A percentile compares a stretch with the other conserved stretches of the same genome.
These are phyloP conservation scores for Trachelus troglodyta DNA, from an alignment of 2,888 invertebrate species.

Conservation along the genomic window DNA sequence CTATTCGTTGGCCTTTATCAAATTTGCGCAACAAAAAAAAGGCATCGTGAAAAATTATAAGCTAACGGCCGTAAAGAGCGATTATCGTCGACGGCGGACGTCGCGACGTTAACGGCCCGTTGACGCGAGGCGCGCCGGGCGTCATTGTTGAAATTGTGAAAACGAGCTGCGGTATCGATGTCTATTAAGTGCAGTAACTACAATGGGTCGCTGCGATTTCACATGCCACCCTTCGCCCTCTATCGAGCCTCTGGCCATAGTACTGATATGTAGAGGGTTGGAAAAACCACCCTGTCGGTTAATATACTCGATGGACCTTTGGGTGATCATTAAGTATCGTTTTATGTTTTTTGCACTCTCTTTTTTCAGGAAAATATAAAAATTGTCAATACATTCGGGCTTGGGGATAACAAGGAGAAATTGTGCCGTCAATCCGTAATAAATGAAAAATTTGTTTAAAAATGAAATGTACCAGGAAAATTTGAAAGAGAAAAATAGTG, in stretches of 20 bases:
- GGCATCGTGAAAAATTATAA: background rate
- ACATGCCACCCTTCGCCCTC: background rate
- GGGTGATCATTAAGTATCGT: background rate
- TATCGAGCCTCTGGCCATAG: background rate
- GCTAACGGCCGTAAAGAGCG: slow-evolving; percentile 23
- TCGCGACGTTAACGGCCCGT: slow-evolving; percentile 27
- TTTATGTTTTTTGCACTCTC: background rate
- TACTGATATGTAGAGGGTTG: background rate
- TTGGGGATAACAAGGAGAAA: too few relatives aligned
- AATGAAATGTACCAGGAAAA: too few relatives aligned
- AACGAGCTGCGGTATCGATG: slow-evolving; percentile 27
- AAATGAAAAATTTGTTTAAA: background rate
- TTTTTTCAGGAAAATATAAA: too few relatives aligned
- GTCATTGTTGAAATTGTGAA: slow-evolving; percentile 24
- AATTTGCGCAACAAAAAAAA: too few relatives aligned
- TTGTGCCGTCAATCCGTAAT: background rate
- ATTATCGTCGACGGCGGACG: slow-evolving; percentile 24
- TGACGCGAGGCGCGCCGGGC: background rate
- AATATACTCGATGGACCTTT: background rate
- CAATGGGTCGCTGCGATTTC: slow-evolving; percentile 5
- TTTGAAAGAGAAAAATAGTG: too few relatives aligned
- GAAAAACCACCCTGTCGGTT: background rate
- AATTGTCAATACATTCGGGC: too few relatives aligned
- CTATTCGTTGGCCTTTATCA: too few relatives aligned
- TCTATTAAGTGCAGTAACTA: slow-evolving; percentile 21